Evolutionary conservation across 2,113 vertebrate species (phyloP), one percentile per base, ranked within the genome.

Genomic region (Romanogobio albipinnatus): DNA sequence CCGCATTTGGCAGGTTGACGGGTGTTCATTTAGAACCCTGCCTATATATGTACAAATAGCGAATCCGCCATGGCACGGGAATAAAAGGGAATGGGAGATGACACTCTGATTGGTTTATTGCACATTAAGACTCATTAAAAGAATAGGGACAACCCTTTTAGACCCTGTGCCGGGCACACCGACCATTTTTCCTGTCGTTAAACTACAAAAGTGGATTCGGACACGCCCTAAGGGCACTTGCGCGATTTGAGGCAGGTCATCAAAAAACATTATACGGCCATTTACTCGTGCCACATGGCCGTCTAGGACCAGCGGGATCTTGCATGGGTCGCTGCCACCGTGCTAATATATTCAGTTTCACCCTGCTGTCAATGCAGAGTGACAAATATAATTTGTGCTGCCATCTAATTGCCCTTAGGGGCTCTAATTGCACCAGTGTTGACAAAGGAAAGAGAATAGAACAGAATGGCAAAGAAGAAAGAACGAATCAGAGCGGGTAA

Each of bases 361-460:
- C 83, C 53, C 19, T 80, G 86, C 84, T 86, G 59, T 73, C 84
- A 82, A 76, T 77, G 29, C 62, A 85, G 83, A 89, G 71, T 87
- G 87, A 88, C 85, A 89, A 87, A 89, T 88, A 83, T 84, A 87
- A 86, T 87, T 88, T 87, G 87, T 80, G 64, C 81, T 86, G 75
- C 26, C 73, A 64, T 80, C 77, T 87, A 84, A 80, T 76, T 75
- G 49, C 56, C 85, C 83, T 77, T 66, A 85, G 84, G 74, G 61
- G 76, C 76, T 80, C 68, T 87, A 81, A 89, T 87, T 77, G 85
- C 85, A 87, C 59, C 80, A 83, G 64, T 68, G 76, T 77, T 86
- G 74, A 85, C 43, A 83, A 85, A 76, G 71, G 71, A 85, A 76
- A 53, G 43, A 75, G 51, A 43, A 62, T 11, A 73, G 64, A 39